Percentiles rank a stretch among this genome's conserved stretches.
Evolutionary conservation across 1,140 invertebrate genomes (phyloP).

Genomic region (Heliconius himera): DNA sequence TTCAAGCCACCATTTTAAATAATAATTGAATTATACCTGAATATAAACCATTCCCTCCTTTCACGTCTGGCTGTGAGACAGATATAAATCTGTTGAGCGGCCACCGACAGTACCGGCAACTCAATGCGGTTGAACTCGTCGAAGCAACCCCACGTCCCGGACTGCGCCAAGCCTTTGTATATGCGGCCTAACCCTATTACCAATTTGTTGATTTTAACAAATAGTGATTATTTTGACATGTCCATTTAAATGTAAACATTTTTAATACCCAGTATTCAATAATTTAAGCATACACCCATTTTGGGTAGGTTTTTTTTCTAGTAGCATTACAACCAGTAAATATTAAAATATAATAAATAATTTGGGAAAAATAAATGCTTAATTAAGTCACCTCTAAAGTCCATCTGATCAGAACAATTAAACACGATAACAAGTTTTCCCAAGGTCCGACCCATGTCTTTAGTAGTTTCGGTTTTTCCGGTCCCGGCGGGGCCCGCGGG

Average conservation of each 20-base stretch:
- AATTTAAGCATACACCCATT: no score
- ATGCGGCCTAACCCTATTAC: constrained; percentile 57
- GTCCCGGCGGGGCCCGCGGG: constrained; percentile 96
- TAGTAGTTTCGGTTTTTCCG: constrained; percentile 97
- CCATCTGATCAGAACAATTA: constrained; percentile 99
- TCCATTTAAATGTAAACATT: no score
- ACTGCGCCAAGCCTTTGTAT: constrained; percentile 94
- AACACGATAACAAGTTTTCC: constrained; percentile 98
- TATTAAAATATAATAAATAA: no score
- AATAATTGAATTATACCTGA: constrained; percentile 82
- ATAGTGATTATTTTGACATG: no score
- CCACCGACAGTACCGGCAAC: constrained; percentile 95
- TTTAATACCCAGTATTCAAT: no score
- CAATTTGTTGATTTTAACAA: background rate
- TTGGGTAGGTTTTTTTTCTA: no score
- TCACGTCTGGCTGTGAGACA: constrained; percentile 87
- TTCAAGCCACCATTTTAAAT: no score
- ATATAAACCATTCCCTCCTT: constrained; percentile 89
- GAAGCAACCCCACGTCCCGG: constrained; percentile 95
- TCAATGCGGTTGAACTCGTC: constrained; percentile 98
- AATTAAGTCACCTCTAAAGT: constrained; percentile 88
- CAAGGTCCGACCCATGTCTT: constrained; percentile 96
- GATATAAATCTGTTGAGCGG: constrained; percentile 96
- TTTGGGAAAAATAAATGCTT: background rate
- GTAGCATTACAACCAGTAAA: no score